Evolutionary conservation across 2,888 invertebrate species (phyloP).

Genomic region (Argyresthia albistria): DNA sequence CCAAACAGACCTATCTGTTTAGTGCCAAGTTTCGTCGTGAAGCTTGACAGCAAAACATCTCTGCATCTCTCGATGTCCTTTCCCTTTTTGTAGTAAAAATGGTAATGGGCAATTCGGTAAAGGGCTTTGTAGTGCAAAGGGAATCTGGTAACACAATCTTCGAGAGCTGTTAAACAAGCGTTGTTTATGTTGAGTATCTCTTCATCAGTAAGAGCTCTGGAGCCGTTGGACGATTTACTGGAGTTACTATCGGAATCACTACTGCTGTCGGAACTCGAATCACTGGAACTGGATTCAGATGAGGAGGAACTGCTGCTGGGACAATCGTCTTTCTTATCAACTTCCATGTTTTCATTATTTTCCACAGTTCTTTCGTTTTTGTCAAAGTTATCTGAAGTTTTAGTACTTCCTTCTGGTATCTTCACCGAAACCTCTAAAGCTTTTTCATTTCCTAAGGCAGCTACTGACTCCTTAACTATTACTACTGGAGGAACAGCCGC

Average conservation of each 20-base stretch:
- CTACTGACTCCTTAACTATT: no score
- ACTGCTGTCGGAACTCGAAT: slow-evolving; percentile 66
- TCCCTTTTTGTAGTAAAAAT: slow-evolving; percentile 79
- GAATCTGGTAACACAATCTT: slow-evolving; percentile 88
- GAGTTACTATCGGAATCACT: slow-evolving; percentile 66
- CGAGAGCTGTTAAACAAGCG: slow-evolving; percentile 82
- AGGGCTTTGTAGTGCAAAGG: slow-evolving; percentile 95
- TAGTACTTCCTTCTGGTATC: background rate
- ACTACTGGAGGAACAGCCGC: background rate
- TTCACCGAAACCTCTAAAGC: no score
- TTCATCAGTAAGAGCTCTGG: slow-evolving; percentile 54
- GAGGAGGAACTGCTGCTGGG: slow-evolving; percentile 59
- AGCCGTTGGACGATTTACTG: slow-evolving; percentile 44
- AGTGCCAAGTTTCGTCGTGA: slow-evolving; percentile 76
- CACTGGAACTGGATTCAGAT: slow-evolving; percentile 71
- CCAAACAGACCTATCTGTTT: slow-evolving; percentile 86
- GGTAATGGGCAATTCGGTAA: slow-evolving; percentile 89
- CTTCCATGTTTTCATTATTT: background rate
- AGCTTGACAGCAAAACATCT: slow-evolving; percentile 79
- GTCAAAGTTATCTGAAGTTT: background rate
- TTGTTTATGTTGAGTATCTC: slow-evolving; percentile 75
- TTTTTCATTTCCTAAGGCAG: no score
- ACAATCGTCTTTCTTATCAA: slow-evolving; percentile 33
- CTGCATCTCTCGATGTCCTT: slow-evolving; percentile 79
- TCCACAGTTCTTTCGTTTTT: background rate